These are phyloP conservation scores for Pyrrhosoma nymphula DNA, from an alignment of 2,888 invertebrate species.

Conservation along the genomic window DNA sequence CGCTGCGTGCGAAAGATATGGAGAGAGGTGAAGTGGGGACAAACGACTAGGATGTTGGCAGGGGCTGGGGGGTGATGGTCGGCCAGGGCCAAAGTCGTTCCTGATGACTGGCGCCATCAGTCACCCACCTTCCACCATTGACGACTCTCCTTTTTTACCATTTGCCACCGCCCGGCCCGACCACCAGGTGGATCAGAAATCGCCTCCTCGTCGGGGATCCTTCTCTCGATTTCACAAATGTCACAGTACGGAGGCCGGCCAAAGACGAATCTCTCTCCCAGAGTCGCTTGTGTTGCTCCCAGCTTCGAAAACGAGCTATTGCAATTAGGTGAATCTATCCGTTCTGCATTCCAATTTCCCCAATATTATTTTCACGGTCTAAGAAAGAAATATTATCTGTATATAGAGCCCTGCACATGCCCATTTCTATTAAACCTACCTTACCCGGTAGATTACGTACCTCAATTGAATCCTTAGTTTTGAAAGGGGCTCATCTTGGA, in stretches of 20 bases:
- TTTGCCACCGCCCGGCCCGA: not conserved
- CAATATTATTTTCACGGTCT: too few species aligned
- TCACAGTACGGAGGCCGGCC: not conserved
- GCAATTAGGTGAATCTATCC: too few species aligned
- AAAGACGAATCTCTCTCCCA: too few species aligned
- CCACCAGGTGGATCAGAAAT: not conserved
- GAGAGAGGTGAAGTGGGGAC: not conserved
- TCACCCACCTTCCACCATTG: slow-evolving; percentile 1
- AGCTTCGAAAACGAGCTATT: too few species aligned
- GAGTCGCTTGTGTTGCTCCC: too few species aligned
- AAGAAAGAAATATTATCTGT: too few species aligned
- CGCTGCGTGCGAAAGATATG: not conserved
- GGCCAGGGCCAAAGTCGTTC: slow-evolving; percentile 8
- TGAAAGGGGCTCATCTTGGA: too few species aligned
- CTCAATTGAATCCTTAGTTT: too few species aligned
- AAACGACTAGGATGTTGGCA: not conserved
- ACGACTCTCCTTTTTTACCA: not conserved
- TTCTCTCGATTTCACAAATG: not conserved
- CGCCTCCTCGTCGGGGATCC: not conserved
- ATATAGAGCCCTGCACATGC: too few species aligned
- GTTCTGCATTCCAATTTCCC: too few species aligned
- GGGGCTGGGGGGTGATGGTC: not conserved
- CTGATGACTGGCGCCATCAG: slow-evolving; percentile 61
- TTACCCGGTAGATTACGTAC: too few species aligned
- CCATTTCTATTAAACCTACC: too few species aligned